These are phyloP conservation scores for Tinea semifulvella DNA, from an alignment of 2,888 invertebrate genomes.

Conservation along the genomic window DNA sequence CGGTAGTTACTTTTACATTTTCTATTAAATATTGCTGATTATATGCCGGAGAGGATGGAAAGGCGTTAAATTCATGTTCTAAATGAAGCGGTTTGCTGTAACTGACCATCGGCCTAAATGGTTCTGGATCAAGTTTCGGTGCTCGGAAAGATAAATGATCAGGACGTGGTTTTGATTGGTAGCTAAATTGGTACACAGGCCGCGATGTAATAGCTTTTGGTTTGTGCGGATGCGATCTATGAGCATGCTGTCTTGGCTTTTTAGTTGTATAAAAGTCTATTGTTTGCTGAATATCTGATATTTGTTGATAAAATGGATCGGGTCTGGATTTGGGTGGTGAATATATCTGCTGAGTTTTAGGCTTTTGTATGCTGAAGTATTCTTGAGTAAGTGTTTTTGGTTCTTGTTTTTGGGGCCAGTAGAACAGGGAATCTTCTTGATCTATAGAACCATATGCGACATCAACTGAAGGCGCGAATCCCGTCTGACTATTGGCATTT, in stretches of 20 bases:
- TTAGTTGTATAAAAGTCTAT: slow-evolving; percentile 69
- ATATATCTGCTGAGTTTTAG: slow-evolving; percentile 43
- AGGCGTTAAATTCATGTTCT: slow-evolving; percentile 51
- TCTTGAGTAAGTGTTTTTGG: slow-evolving; percentile 59
- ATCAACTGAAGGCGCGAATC: slow-evolving; percentile 45
- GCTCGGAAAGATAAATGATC: slow-evolving; percentile 57
- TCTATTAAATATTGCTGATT: slow-evolving; percentile 54
- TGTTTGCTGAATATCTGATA: slow-evolving; percentile 72
- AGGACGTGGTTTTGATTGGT: slow-evolving; percentile 66
- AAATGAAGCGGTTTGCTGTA: slow-evolving; percentile 60
- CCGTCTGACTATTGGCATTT: slow-evolving; percentile 38
- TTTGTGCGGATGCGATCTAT: slow-evolving; percentile 46
- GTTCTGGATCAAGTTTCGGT: slow-evolving; percentile 66
- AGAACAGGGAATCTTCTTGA: slow-evolving; percentile 52
- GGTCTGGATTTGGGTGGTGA: slow-evolving; percentile 50
- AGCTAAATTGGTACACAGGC: slow-evolving; percentile 79
- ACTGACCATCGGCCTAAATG: slow-evolving; percentile 72
- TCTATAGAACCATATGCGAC: slow-evolving; percentile 55
- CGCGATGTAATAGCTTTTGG: slow-evolving; percentile 62
- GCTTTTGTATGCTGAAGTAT: slow-evolving; percentile 61
- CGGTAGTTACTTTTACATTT: slow-evolving; percentile 56
- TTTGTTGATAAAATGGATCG: slow-evolving; percentile 71
- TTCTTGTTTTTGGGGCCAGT: slow-evolving; percentile 62
- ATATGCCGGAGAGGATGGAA: slow-evolving; percentile 46
- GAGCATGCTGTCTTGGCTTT: slow-evolving; percentile 58